phyloP scores from a whole-genome alignment of 2,888 invertebrate genomes.

The Syrphus vitripennis region DNA sequence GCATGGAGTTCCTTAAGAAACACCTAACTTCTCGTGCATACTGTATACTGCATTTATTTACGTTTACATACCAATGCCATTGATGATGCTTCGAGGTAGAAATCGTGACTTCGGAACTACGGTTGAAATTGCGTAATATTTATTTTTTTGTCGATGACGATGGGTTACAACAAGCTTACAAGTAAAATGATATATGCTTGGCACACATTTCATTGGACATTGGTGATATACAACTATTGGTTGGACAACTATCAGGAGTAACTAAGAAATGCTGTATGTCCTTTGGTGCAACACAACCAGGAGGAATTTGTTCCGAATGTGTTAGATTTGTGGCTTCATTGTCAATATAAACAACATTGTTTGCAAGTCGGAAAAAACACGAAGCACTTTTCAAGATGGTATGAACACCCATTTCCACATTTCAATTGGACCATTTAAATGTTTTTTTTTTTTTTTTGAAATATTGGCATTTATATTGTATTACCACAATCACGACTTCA shows the following conservation, averaged over 20 bases:
- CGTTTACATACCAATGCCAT: not conserved
- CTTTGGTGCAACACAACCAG: not conserved
- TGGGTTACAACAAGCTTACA: constrained; percentile 24
- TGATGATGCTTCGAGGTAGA: constrained; percentile 31
- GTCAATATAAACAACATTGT: not conserved
- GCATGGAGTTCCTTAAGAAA: not conserved
- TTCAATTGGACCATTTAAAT: not conserved
- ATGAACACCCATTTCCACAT: too few relatives aligned
- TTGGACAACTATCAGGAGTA: constrained; percentile 9
- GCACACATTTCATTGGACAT: constrained; percentile 10
- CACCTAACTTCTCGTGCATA: constrained; percentile 6
- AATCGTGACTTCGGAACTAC: constrained; percentile 63
- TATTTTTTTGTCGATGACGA: constrained; percentile 23
- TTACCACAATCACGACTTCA: not conserved
- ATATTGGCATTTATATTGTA: not conserved
- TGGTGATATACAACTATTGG: not conserved
- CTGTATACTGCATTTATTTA: not conserved
- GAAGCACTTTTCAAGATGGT: too few relatives aligned
- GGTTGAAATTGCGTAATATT: constrained; percentile 57
- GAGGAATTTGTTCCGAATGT: not conserved
- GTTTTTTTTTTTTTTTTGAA: not conserved
- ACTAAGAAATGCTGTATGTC: not conserved
- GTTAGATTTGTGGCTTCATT: not conserved
- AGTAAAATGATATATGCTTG: constrained; percentile 53
- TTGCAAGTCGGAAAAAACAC: not conserved